A percentile compares a stretch with the other conserved stretches of the same genome.
Evolutionary conservation across 2,797 vertebrate species (phyloP).

Genomic region (Falco cherrug): DNA sequence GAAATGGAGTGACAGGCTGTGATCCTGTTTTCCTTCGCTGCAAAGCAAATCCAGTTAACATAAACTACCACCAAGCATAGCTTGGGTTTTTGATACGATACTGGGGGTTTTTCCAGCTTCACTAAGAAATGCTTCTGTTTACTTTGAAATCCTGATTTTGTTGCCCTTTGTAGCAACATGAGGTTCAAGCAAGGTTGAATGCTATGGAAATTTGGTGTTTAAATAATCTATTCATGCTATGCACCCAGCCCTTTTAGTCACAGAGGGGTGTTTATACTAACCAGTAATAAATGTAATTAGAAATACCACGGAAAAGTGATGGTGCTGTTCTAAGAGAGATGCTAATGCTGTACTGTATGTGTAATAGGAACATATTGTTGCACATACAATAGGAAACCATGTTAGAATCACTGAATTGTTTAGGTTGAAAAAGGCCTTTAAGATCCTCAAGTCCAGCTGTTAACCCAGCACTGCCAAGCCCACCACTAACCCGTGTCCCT

Average conservation of each 20-base stretch:
- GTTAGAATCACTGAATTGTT: neutral
- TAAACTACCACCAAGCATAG: neutral
- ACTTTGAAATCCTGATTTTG: neutral
- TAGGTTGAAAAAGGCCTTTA: neutral
- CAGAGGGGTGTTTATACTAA: neutral
- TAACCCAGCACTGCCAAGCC: neutral
- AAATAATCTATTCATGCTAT: neutral
- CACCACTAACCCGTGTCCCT: neutral
- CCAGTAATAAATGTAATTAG: conserved; percentile 15
- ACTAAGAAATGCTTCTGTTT: neutral
- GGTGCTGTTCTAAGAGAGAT: neutral
- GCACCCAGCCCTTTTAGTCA: conserved; percentile 4
- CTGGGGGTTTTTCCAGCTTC: neutral
- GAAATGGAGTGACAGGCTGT: neutral
- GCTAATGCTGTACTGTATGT: neutral
- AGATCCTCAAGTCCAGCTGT: neutral
- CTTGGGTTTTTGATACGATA: neutral
- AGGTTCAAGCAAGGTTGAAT: neutral
- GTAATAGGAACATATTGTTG: neutral
- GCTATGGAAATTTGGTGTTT: conserved; percentile 10
- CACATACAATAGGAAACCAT: neutral
- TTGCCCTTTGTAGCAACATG: neutral
- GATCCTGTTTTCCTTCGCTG: neutral
- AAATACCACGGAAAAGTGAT: neutral
- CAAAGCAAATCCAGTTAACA: neutral